These are phyloP conservation scores for Pipra filicauda DNA, from an alignment of 2,113 vertebrate genomes.

Conservation along the genomic window DNA sequence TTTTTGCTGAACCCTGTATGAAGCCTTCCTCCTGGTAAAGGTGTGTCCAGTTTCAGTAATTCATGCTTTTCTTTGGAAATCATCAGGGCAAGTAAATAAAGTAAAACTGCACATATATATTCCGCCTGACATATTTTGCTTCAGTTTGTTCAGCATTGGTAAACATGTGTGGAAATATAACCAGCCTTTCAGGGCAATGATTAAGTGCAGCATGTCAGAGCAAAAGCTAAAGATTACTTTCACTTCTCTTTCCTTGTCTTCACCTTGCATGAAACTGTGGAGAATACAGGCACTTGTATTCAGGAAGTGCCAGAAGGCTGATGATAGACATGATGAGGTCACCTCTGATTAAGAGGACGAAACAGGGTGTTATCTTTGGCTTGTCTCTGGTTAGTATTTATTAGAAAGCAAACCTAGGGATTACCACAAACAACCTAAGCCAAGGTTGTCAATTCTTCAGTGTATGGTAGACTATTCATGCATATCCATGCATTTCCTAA, in stretches of 20 bases:
- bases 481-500: conserved; percentile 43
- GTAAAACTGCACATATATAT: not conserved
- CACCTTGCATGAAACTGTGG: not conserved
- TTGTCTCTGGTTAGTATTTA: conserved; percentile 52
- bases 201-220: not conserved
- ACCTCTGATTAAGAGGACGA: conserved; percentile 40
- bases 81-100: not conserved
- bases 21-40: not conserved
- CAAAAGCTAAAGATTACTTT: conserved; percentile 18
- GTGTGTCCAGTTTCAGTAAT: conserved; percentile 16
- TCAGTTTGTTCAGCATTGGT: not conserved
- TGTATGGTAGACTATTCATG: not conserved
- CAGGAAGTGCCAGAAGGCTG: conserved; percentile 31
- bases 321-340: conserved; percentile 24
- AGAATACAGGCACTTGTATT: not conserved
- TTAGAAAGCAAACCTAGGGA: conserved; percentile 44
- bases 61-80: not conserved
- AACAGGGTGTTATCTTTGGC: conserved; percentile 39
- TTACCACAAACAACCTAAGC: conserved; percentile 30
- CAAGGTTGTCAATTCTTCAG: not conserved
- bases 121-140: not conserved
- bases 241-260: not conserved
- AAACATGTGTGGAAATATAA: not conserved
- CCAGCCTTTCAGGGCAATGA: not conserved
- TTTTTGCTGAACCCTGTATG: not conserved